phyloP scores from a whole-genome alignment of 2,797 vertebrate genomes.

The Darevskia mixta region DNA sequence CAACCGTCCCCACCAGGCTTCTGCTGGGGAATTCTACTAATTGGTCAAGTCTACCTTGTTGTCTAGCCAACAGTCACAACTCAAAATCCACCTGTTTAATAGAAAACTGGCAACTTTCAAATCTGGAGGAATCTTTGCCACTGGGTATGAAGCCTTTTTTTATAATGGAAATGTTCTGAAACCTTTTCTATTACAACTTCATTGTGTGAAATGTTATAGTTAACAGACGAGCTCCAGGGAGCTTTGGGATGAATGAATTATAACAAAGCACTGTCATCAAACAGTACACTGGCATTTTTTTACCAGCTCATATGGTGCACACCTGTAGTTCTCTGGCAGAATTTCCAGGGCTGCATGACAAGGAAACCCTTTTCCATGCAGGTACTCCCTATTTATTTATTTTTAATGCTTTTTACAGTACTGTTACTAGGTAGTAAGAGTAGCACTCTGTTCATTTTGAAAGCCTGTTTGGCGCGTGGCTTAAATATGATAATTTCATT shows the following conservation, averaged over 20 bases:
- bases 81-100: constrained; percentile 16
- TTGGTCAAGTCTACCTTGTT: not conserved
- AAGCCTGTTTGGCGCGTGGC: constrained; percentile 10
- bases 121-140: not conserved
- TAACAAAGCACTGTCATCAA: constrained; percentile 2
- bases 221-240: not conserved
- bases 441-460: not conserved
- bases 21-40: not conserved
- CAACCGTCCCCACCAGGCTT: constrained; percentile 1
- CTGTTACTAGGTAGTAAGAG: not conserved
- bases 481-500: constrained; percentile 3
- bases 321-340: constrained; percentile 17
- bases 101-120: constrained; percentile 18
- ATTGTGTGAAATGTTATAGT: constrained; percentile 12
- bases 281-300: not conserved
- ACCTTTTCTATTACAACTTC: constrained; percentile 16
- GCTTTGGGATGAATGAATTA: constrained; percentile 38
- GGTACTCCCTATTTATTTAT: not conserved
- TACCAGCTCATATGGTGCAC: not conserved
- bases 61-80: constrained; percentile 27
- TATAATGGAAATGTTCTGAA: constrained; percentile 37
- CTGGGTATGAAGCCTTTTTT: constrained; percentile 28
- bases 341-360: not conserved
- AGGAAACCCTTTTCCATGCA: not conserved
- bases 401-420: not conserved